These are phyloP conservation scores for Ranitomeya variabilis DNA, from an alignment of 2,113 vertebrate genomes.

Conservation along the genomic window DNA sequence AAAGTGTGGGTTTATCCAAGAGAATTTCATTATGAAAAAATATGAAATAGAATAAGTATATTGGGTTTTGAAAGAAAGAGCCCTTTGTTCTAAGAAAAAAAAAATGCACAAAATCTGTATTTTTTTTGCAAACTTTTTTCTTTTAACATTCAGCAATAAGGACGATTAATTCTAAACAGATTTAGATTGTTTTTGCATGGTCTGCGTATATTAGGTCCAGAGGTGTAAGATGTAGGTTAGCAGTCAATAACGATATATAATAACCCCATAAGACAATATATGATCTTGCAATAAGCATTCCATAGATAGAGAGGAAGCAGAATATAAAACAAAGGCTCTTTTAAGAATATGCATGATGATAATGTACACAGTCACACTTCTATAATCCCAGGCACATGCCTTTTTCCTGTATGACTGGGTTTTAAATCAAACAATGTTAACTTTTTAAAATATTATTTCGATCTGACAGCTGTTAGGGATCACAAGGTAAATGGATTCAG, in stretches of 20 bases:
- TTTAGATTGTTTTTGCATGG: constrained; percentile 24
- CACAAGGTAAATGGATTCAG: constrained; percentile 58
- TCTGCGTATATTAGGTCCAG: constrained; percentile 27
- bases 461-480: constrained; percentile 57
- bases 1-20: neutral
- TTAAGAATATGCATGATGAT: constrained; percentile 55
- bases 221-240: constrained; percentile 38
- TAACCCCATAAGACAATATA: constrained; percentile 42
- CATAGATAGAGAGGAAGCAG: constrained; percentile 20
- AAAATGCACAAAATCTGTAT: neutral
- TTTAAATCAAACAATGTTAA: constrained; percentile 60
- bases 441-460: constrained; percentile 57
- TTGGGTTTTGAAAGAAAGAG: constrained; percentile 6
- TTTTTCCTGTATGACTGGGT: constrained; percentile 43
- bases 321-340: constrained; percentile 42
- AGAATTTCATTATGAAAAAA: constrained; percentile 8
- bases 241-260: constrained; percentile 34
- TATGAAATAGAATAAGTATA: neutral
- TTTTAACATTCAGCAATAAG: neutral
- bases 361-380: constrained; percentile 42
- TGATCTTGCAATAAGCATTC: constrained; percentile 37
- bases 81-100: neutral
- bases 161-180: constrained; percentile 37
- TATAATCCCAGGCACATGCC: constrained; percentile 27
- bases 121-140: neutral